Base-by-base conservation (phyloP, 23 tunicate genomes). In the Ciona savignyi region DNA sequence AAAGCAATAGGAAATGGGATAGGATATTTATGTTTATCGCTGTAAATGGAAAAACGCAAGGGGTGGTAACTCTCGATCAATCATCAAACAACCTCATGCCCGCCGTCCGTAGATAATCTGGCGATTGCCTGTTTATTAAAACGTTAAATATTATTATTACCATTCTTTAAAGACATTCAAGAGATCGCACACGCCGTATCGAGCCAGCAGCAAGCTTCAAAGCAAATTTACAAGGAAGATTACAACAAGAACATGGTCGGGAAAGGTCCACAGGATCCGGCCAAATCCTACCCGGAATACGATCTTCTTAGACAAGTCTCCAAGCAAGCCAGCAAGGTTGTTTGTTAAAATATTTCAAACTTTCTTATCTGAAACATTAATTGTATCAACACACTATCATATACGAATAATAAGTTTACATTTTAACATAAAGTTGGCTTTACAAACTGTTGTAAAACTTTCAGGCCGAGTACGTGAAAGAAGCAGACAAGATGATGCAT, bases 241-340 rank as follows among this genome's bases (percentile, higher is more conserved):
- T 95, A 73, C 63, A 68, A 72, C 19, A 60, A 71, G 27, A 80
- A 95, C 15, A 76, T 91, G 33, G 64, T 91, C 56, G 97, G 97
- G 4, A 91, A 85, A 73, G 74, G 82, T 30, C 88, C 95, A 23
- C 65, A 63, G 32, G 91, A 89, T 70, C 76, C 65, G 31, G 83
- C 96, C 4, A 85, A 66, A 30, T 70, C 96, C 33, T 89, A 95
- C 77, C 99, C 99, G n/a, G 99, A 91, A 75, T 70, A 95, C 72
- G 85, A 95, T 21, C 86, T 71, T 30, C 73, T 61, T n/a, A 77
- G 76, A 32, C 81, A 85, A 63, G 85, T 85, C 29, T 32, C 78
- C 24, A 78, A 95, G 56, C 60, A 73, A 6, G 66, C 79, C 4
- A 89, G 88, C 67, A 85, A 89, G 75, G 95, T 85, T 77, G 65